Evolutionary conservation across 2,888 invertebrate species (phyloP).

Genomic region (Sericinus montela): DNA sequence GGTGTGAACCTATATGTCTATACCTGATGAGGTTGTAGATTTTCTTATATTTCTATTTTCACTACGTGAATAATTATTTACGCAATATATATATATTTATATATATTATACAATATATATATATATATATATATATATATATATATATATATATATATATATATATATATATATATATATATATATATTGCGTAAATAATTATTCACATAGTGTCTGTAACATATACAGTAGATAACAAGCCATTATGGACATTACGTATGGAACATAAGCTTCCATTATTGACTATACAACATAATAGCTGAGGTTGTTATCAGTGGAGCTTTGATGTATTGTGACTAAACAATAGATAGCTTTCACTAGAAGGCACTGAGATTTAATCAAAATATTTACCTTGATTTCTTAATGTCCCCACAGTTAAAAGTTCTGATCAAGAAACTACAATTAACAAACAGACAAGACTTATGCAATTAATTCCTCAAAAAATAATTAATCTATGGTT

Average conservation of each 20-base stretch:
- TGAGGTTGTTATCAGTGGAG: conserved; percentile 11
- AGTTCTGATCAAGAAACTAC: conserved; percentile 39
- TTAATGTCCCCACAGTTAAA: conserved; percentile 14
- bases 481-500: conserved; percentile 10
- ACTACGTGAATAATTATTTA: too few relatives aligned
- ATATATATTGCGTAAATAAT: neutral
- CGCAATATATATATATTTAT: too few relatives aligned
- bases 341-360: conserved; percentile 35
- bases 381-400: conserved; percentile 20
- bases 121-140: too few relatives aligned
- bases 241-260: neutral
- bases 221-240: neutral
- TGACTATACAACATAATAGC: conserved; percentile 1
- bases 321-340: conserved; percentile 22
- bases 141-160: too few relatives aligned
- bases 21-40: too few relatives aligned
- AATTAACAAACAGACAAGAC: conserved; percentile 26
- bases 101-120: too few relatives aligned
- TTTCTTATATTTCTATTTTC: too few relatives aligned
- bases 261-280: conserved; percentile 1
- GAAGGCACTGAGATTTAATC: conserved; percentile 30
- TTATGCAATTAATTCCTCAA: neutral
- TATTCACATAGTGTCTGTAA: neutral
- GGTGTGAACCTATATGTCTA: too few relatives aligned
- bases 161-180: too few relatives aligned